Conservation (phyloP, 2,113 vertebrate species). For the Vanacampus margaritifer region DNA sequence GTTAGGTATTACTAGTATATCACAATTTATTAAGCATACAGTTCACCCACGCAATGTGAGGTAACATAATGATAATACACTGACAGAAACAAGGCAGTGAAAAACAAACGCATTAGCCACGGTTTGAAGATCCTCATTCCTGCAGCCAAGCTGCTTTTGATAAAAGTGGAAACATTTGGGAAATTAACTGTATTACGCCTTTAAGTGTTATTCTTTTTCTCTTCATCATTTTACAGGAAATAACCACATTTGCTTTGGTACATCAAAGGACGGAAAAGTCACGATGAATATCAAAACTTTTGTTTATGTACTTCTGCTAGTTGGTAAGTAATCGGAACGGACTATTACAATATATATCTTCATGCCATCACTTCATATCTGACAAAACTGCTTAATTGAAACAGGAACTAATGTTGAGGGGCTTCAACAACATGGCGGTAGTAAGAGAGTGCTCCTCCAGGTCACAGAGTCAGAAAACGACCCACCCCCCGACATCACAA, state of each 20-base stretch:
- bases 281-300: constrained; percentile 7
- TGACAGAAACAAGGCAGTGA: too few relatives aligned
- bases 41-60: too few relatives aligned
- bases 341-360: not conserved
- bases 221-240: constrained; percentile 4
- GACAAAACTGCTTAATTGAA: not conserved
- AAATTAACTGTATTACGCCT: not conserved
- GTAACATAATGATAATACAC: too few relatives aligned
- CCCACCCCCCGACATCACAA: not conserved
- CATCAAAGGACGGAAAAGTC: not conserved
- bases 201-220: not conserved
- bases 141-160: not conserved
- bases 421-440: not conserved
- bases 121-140: too few relatives aligned
- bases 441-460: not conserved
- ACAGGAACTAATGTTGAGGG: not conserved
- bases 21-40: too few relatives aligned
- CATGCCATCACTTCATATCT: not conserved
- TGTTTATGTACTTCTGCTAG: not conserved
- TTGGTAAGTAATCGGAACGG: constrained; percentile 13
- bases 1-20: too few relatives aligned
- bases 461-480: not conserved
- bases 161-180: not conserved
- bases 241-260: not conserved
- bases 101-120: too few relatives aligned